phyloP scores from a whole-genome alignment of 2,888 invertebrate genomes.

The Heliconius ethilla region DNA sequence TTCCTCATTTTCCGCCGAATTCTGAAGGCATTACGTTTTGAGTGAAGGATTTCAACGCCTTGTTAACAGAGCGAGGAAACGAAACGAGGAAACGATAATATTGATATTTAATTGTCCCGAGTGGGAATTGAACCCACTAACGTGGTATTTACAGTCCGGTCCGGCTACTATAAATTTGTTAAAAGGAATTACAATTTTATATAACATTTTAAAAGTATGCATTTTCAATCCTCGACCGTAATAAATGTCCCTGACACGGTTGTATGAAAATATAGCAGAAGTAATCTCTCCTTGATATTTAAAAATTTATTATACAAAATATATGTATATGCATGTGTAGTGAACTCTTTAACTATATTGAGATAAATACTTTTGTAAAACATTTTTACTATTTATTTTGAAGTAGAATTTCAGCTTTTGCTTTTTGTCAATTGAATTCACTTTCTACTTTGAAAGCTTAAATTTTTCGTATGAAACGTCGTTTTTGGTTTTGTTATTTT shows the following conservation, averaged over 20 bases:
- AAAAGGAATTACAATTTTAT: constrained; percentile 8
- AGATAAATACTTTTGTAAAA: constrained; percentile 2
- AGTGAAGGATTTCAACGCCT: too few relatives aligned
- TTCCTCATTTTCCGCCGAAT: too few relatives aligned
- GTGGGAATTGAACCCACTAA: too few relatives aligned
- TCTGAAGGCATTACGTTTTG: too few relatives aligned
- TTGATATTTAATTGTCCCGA: too few relatives aligned
- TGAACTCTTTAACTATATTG: not conserved
- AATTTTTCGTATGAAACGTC: not conserved
- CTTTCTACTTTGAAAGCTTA: not conserved
- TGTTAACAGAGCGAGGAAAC: too few relatives aligned
- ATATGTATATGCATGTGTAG: not conserved
- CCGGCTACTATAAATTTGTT: constrained; percentile 1
- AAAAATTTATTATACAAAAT: constrained; percentile 4
- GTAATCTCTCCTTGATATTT: constrained; percentile 19
- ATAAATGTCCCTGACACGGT: constrained; percentile 21
- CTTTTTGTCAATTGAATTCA: constrained; percentile 2
- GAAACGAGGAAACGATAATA: too few relatives aligned
- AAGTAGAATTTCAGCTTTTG: not conserved
- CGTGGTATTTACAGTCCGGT: too few relatives aligned
- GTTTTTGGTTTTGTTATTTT: too few relatives aligned
- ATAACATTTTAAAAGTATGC: constrained; percentile 1
- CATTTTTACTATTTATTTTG: not conserved
- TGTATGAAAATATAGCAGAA: constrained; percentile 14
- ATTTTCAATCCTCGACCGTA: constrained; percentile 20